A percentile compares a stretch with the other conserved stretches of the same genome.
phyloP scores from a whole-genome alignment of 2,113 vertebrate species.

The Micromys minutus region DNA sequence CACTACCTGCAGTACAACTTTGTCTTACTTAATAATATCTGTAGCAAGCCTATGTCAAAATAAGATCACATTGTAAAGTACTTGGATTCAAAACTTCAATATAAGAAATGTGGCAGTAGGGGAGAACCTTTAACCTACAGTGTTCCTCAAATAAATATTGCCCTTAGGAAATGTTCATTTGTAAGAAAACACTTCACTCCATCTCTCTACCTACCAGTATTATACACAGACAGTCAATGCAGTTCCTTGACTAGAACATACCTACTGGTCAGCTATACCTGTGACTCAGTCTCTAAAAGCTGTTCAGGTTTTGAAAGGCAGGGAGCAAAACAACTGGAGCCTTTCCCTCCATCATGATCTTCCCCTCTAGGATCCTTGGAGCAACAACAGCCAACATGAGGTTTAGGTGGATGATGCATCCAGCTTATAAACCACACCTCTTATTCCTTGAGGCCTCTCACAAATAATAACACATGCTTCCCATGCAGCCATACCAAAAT shows the following conservation, averaged over 20 bases:
- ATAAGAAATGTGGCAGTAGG: background rate
- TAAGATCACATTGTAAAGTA: conserved; percentile 5
- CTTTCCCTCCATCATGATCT: background rate
- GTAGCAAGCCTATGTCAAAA: background rate
- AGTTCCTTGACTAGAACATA: background rate
- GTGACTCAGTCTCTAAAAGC: background rate
- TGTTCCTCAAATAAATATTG: background rate
- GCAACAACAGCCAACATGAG: background rate
- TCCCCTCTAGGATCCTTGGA: background rate
- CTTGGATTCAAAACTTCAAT: background rate
- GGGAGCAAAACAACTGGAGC: background rate
- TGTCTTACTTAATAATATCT: conserved; percentile 13
- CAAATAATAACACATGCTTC: background rate
- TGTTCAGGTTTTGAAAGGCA: background rate
- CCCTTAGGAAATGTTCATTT: background rate
- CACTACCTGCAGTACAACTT: background rate
- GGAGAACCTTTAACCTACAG: background rate
- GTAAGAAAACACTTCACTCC: background rate
- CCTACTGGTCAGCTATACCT: background rate
- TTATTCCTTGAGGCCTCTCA: background rate
- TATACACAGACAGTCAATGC: background rate
- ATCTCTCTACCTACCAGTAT: background rate
- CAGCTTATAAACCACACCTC: background rate
- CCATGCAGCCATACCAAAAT: background rate
- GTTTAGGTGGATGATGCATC: background rate